Evolutionary conservation across 35 echinoderm and acorn worm genomes (phyloP).

Genomic region (Diadema setosum): DNA sequence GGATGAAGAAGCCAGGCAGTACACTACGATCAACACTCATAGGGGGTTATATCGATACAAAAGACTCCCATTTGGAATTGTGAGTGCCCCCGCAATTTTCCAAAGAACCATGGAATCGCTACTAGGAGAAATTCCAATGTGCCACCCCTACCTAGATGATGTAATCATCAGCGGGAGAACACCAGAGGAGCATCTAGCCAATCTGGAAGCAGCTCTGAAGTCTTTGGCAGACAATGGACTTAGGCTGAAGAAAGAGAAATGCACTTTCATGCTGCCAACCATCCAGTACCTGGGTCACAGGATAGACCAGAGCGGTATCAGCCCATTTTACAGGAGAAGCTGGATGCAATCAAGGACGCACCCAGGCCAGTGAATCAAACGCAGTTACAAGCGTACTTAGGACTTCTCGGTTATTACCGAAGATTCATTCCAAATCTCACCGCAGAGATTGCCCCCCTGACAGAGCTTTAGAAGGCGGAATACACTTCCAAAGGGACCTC

Average conservation of each 20-base stretch:
- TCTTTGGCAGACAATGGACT: slow-evolving; percentile 25
- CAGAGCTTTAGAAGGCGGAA: slow-evolving; percentile 20
- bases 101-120: slow-evolving; percentile 51
- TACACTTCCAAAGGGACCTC: too few relatives aligned
- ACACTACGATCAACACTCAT: slow-evolving; percentile 63
- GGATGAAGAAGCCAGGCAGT: slow-evolving; percentile 41
- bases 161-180: slow-evolving; percentile 35
- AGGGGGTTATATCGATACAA: slow-evolving; percentile 53
- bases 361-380: slow-evolving; percentile 14
- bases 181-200: slow-evolving; percentile 34
- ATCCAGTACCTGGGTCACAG: slow-evolving; percentile 27
- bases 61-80: slow-evolving; percentile 64
- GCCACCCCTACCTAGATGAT: slow-evolving; percentile 60
- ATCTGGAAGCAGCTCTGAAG: slow-evolving; percentile 33
- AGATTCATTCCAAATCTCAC: slow-evolving; percentile 55
- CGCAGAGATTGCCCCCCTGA: slow-evolving; percentile 22
- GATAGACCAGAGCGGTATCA: background rate
- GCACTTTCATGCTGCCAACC: background rate
- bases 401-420: slow-evolving; percentile 52
- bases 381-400: slow-evolving; percentile 32
- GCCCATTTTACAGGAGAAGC: background rate
- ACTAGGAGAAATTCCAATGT: slow-evolving; percentile 33
- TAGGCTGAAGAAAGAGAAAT: slow-evolving; percentile 23
- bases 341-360: slow-evolving; percentile 17
- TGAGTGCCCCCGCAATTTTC: slow-evolving; percentile 48